These are phyloP conservation scores for Agrochola macilenta DNA, from an alignment of 2,888 invertebrate genomes.

Conservation along the genomic window DNA sequence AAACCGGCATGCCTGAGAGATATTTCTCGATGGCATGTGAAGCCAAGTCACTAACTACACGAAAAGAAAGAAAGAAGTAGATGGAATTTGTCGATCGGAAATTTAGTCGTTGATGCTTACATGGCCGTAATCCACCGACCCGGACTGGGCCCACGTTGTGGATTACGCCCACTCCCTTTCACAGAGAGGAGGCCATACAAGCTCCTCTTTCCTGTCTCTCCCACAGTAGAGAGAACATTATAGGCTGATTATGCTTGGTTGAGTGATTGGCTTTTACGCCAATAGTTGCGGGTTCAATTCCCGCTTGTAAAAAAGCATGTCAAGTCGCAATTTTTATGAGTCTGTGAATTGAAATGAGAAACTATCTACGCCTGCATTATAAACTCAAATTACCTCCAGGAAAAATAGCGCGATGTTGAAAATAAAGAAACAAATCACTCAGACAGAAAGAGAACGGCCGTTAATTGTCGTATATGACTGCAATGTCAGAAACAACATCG, in stretches of 20 bases:
- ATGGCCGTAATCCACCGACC: no score
- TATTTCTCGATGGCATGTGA: no score
- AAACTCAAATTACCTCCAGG: neutral
- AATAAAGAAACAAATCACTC: conserved; percentile 5
- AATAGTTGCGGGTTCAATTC: neutral
- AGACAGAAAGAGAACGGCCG: conserved; percentile 74
- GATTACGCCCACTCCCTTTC: no score
- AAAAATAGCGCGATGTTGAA: conserved; percentile 1
- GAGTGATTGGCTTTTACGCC: neutral
- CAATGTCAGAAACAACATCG: conserved; percentile 64
- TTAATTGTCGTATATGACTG: conserved; percentile 72
- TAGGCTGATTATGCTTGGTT: neutral
- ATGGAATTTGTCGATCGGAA: neutral
- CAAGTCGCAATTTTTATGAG: neutral
- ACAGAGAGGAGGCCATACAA: no score
- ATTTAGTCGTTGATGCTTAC: neutral
- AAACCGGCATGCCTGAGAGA: no score
- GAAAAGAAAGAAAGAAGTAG: neutral
- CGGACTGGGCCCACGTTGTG: no score
- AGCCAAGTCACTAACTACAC: no score
- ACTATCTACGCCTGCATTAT: no score
- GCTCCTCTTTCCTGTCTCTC: no score
- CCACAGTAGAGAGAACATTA: no score
- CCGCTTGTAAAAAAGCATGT: neutral
- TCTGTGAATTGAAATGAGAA: neutral